Conservation (phyloP, 2,888 invertebrate genomes). For the Sclerodermus sp. region DNA sequence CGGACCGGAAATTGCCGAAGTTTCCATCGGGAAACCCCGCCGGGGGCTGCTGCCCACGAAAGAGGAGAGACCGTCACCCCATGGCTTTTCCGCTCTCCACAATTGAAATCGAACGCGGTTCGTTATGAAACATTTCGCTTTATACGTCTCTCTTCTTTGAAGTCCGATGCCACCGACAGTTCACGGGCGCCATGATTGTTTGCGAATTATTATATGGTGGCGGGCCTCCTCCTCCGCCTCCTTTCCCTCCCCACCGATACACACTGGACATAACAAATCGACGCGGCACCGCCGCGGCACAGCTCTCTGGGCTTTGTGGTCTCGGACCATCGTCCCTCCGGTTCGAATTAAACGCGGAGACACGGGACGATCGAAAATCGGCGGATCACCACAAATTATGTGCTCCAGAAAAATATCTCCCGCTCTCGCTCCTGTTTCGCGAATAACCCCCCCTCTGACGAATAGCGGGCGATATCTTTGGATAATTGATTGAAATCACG, state of each 20-base stretch:
- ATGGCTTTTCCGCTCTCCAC: background rate
- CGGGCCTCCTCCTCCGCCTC: slow-evolving; percentile 1
- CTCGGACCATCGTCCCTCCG: no score
- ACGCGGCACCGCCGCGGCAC: no score
- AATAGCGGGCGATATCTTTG: no score
- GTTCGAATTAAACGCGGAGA: no score
- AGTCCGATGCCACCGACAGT: background rate
- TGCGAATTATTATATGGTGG: background rate
- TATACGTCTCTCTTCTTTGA: slow-evolving; percentile 1
- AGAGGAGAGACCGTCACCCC: background rate
- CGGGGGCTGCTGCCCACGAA: no score
- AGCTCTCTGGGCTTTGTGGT: no score
- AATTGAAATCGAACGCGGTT: slow-evolving; percentile 3
- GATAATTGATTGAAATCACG: background rate
- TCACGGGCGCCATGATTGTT: background rate
- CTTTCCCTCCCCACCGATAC: background rate
- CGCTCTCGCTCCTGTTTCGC: no score
- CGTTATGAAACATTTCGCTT: slow-evolving; percentile 18
- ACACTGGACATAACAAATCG: background rate
- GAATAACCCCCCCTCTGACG: no score
- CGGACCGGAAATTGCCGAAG: background rate
- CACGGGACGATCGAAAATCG: no score
- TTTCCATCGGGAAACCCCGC: background rate
- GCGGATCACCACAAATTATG: no score
- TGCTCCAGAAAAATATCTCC: no score